Conservation (phyloP, 2,888 invertebrate genomes). For the Ceriagrion tenellum region DNA sequence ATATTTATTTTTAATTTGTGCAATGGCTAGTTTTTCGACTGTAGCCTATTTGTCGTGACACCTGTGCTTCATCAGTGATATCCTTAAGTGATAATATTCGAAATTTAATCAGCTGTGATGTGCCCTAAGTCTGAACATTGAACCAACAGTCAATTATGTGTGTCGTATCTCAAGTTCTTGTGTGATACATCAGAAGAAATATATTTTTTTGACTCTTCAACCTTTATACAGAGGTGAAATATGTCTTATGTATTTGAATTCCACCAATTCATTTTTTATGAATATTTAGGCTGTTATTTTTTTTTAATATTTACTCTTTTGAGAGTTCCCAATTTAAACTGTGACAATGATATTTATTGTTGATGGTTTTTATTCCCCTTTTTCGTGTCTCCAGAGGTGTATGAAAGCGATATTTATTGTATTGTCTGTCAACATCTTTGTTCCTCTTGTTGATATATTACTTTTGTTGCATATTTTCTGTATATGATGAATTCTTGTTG, state of each 20-base stretch:
- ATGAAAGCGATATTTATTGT: constrained; percentile 31
- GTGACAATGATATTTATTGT: constrained; percentile 32
- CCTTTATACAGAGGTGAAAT: neutral
- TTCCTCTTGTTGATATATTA: neutral
- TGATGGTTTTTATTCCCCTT: neutral
- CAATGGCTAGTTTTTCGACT: neutral
- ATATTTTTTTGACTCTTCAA: constrained; percentile 39
- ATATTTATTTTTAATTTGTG: constrained; percentile 48
- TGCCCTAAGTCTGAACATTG: constrained; percentile 28
- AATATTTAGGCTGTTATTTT: constrained; percentile 37
- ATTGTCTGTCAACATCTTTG: neutral
- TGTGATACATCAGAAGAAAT: constrained; percentile 51
- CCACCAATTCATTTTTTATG: neutral
- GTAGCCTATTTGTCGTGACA: constrained; percentile 3
- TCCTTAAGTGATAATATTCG: constrained; percentile 26
- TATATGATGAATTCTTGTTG: neutral
- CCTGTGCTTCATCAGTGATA: constrained; percentile 52
- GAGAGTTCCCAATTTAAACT: constrained; percentile 1
- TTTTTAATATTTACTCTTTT: constrained; percentile 29
- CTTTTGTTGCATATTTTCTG: constrained; percentile 6
- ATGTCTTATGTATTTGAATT: constrained; percentile 44
- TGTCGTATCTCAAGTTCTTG: constrained; percentile 20
- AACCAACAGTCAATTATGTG: constrained; percentile 10
- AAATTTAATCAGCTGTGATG: constrained; percentile 60
- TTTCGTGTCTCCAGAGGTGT: neutral